Percentiles rank a stretch among this genome's conserved stretches.
phyloP scores from a whole-genome alignment of 2,113 vertebrate genomes.

The Meleagris gallopavo region DNA sequence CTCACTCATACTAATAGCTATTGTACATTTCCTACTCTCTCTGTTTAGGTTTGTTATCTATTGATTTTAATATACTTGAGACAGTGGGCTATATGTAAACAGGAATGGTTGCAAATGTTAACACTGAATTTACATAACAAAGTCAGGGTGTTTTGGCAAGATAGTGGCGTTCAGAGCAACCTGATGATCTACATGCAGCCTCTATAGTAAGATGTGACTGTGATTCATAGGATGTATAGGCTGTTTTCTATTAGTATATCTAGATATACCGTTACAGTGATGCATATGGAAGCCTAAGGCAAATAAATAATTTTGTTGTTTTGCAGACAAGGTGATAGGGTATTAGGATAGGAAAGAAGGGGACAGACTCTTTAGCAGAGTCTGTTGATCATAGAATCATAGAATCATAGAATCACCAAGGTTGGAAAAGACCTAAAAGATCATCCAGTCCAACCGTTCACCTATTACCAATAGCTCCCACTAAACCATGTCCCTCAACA shows the following conservation, averaged over 20 bases:
- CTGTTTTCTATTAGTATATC: not conserved
- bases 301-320: not conserved
- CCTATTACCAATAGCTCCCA: too few species aligned
- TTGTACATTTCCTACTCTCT: not conserved
- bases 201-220: not conserved
- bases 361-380: too few species aligned
- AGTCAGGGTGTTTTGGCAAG: not conserved
- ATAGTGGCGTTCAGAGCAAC: not conserved
- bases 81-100: not conserved
- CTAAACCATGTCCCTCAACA: too few species aligned
- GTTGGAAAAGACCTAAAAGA: too few species aligned
- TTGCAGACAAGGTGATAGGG: not conserved
- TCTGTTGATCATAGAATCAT: too few species aligned
- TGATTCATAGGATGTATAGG: rapidly evolving
- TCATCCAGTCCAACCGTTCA: too few species aligned
- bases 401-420: too few species aligned
- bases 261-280: rapidly evolving
- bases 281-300: not conserved
- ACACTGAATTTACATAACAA: rapidly evolving
- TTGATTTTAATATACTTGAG: not conserved
- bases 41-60: not conserved
- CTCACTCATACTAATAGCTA: not conserved
- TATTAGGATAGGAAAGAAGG: too few species aligned
- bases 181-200: rapidly evolving
- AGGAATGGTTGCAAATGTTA: not conserved